These are phyloP conservation scores for Fundulus diaphanus DNA, from an alignment of 2,797 vertebrate species.

Conservation along the genomic window DNA sequence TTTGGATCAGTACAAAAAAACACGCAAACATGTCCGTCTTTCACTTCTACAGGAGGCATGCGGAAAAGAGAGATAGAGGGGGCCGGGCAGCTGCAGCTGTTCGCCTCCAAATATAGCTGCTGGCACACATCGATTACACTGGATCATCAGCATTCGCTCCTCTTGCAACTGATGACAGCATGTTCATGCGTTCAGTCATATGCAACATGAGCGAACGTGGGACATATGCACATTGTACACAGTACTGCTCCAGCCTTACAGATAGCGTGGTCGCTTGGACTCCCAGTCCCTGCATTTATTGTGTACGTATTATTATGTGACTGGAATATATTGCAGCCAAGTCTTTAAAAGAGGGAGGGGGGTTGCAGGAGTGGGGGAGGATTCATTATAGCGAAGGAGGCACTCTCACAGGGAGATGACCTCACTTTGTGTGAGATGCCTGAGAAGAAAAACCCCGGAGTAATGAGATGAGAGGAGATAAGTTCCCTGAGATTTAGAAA, in stretches of 20 bases:
- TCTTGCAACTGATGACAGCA: constrained; percentile 19
- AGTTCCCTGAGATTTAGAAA: not conserved
- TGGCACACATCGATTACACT: constrained; percentile 54
- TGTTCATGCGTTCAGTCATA: constrained; percentile 20
- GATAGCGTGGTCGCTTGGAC: not conserved
- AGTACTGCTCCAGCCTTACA: not conserved
- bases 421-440: constrained; percentile 63
- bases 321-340: constrained; percentile 26
- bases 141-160: constrained; percentile 39
- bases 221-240: constrained; percentile 7
- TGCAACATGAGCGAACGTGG: not conserved
- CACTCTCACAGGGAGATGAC: constrained; percentile 41
- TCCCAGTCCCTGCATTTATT: constrained; percentile 11
- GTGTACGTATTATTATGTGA: constrained; percentile 38
- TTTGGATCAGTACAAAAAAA: constrained; percentile 30
- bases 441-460: constrained; percentile 42
- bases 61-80: constrained; percentile 1
- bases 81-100: constrained; percentile 44
- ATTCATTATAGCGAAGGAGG: constrained; percentile 32
- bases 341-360: constrained; percentile 26
- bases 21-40: constrained; percentile 28
- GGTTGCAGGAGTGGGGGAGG: not conserved
- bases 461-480: not conserved
- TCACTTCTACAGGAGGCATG: constrained; percentile 17
- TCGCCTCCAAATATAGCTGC: constrained; percentile 48